Base-by-base conservation (phyloP, 23 tunicate species). In the Trididemnum miniatum region DNA sequence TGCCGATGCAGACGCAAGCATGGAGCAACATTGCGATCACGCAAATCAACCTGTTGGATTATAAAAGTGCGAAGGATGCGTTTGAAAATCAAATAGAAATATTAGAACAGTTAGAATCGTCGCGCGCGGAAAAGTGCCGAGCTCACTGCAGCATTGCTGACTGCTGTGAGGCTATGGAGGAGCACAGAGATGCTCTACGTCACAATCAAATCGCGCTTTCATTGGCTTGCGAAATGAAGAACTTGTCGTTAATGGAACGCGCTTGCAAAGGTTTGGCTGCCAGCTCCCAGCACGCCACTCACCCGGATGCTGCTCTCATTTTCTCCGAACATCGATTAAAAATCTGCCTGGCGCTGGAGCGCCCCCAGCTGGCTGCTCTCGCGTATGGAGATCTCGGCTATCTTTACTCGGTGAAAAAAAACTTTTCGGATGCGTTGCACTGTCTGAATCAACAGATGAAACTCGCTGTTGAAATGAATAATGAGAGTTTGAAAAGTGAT, bases 11-110 rank as follows among this genome's bases (percentile, higher is more conserved):
- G 69, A 62, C 84, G 59, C 86, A 82, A 0, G 97, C 97, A 0
- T 72, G 76, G 35, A 57, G 92, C 25, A 87, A 87, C 57, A 63
- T 92, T 9, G 97, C 89, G 57, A 92, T 92, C 54, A 85, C 92
- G 2, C 51, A 57, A 63, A 87, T 71, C 65, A 92, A 92, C 64
- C 7, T 82, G 59, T 51, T 79, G 34, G 86, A 83, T 15, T 83
- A 59, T 63, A 79, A 71, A 35, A 74, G 67, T 34, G 97, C 97
- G 20, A 65, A 62, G 25, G 44, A 66, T 3, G 71, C 33, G 60
- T 87, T 87, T 29, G 75, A 71, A 79, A 34, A 71, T 3, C 92
- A 92, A 36, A 33, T 88, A 22, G 77, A 60, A 9, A 24, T 72
- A 36, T 39, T 87, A 0, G 44, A 65, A 1, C 18, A 35, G 15